Evolutionary conservation across 1,140 invertebrate species (phyloP), one percentile per base, ranked within the genome.

Genomic region (Drosophila sp.): DNA sequence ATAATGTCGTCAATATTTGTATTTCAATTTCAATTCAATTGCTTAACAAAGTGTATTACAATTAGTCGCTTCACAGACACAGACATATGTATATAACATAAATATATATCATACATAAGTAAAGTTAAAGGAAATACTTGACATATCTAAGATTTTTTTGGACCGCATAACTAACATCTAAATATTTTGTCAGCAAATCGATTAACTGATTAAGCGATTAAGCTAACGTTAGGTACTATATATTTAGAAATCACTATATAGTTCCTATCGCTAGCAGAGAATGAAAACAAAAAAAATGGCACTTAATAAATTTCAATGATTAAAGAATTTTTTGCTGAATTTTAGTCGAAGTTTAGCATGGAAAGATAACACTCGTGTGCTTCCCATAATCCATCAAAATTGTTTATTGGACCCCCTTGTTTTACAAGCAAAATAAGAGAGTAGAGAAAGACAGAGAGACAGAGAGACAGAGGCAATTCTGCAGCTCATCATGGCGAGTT

Each of bases 281-380:
- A 29, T 29, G 27, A 29, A 29, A 29, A 5, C 27, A 29, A 29
- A 29, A 21, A 21, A 21, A 21, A 29, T 8, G 13, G 14, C n/a
- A 45, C 34, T 5, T 29, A 27, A 45, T 53, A 27, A 34, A 62
- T 29, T 51, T 32, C 27, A 46, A 53, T 62, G 21, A 34, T 11
- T 9, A 11, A n/a, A 13, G 34, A 62, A 41, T 34, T 51, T 51
- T 43, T 51, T 61, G 41, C 36, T 29, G 13, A 72, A 69, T 72
- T 57, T 77, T 62, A 84, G 80, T 84, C 65, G 48, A 63, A 51
- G 18, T 66, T 64, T 29, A 46, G 59, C 69, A 59, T 65, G 53
- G 48, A 48, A 67, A 79, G 80, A 65, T 58, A 70, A 53, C 61
- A 40, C 65, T 29, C 51, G 74, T 64, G 63, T 46, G 32, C 21